These are phyloP conservation scores for Phrynosoma blainvillii DNA, from an alignment of 2,113 vertebrate species.

Conservation along the genomic window DNA sequence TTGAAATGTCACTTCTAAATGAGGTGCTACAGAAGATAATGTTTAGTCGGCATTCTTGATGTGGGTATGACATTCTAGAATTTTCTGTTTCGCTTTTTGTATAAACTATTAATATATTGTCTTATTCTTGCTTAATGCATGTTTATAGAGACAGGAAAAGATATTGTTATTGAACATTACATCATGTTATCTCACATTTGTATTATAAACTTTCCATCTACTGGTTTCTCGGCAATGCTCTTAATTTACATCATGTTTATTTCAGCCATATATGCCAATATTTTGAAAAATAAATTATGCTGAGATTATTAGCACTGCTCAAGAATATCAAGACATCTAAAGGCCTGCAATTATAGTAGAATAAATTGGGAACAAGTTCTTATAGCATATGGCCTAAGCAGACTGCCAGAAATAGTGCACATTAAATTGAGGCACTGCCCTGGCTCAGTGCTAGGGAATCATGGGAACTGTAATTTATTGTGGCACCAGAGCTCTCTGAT, in stretches of 20 bases:
- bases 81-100: neutral
- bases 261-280: neutral
- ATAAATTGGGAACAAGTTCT: neutral
- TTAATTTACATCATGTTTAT: neutral
- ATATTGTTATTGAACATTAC: slow-evolving; percentile 3
- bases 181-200: slow-evolving; percentile 4
- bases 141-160: neutral
- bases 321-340: neutral
- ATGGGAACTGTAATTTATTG: no score
- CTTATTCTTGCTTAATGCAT: neutral
- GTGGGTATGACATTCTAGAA: neutral
- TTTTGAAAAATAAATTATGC: slow-evolving; percentile 5
- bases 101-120: neutral
- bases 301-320: neutral
- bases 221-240: neutral
- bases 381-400: no score
- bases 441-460: no score
- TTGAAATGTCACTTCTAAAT: slow-evolving; percentile 16
- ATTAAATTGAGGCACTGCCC: no score
- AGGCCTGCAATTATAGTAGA: neutral
- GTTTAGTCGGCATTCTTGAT: neutral
- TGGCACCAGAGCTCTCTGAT: no score
- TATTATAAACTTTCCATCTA: neutral
- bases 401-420: no score
- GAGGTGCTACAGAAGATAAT: slow-evolving; percentile 3